These are phyloP conservation scores for Brachyopa scutellaris DNA, from an alignment of 2,888 invertebrate genomes.

Conservation along the genomic window DNA sequence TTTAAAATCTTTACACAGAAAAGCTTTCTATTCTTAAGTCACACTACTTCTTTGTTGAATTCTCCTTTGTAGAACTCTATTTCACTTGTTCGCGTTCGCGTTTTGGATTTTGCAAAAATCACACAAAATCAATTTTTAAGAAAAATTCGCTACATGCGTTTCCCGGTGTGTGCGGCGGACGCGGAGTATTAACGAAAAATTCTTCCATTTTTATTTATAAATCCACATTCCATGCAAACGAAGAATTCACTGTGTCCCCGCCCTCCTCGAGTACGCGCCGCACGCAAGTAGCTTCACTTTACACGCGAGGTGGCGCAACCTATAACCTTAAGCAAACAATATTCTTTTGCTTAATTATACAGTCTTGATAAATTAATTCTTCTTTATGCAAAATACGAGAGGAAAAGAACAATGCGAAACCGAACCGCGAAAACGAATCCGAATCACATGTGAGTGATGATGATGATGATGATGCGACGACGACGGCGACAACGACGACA, in stretches of 20 bases:
- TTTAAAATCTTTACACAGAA: neutral
- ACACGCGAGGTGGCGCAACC: slow-evolving; percentile 12
- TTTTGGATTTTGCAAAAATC: slow-evolving; percentile 20
- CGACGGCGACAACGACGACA: slow-evolving; percentile 16
- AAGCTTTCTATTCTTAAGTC: neutral
- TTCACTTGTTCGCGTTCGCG: slow-evolving; percentile 19
- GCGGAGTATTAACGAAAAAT: slow-evolving; percentile 29
- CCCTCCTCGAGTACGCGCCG: neutral
- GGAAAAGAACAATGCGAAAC: slow-evolving; percentile 12
- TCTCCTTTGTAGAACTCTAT: slow-evolving; percentile 14
- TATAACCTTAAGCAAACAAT: slow-evolving; percentile 37
- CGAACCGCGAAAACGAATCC: slow-evolving; percentile 8
- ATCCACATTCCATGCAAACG: slow-evolving; percentile 60
- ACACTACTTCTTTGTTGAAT: neutral
- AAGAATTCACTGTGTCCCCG: slow-evolving; percentile 22
- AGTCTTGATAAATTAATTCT: slow-evolving; percentile 29
- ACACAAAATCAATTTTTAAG: slow-evolving; percentile 20
- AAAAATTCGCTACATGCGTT: slow-evolving; percentile 33
- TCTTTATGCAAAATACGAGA: slow-evolving; percentile 25
- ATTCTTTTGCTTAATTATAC: slow-evolving; percentile 15
- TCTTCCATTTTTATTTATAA: slow-evolving; percentile 65
- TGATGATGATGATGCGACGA: slow-evolving; percentile 27
- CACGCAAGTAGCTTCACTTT: neutral
- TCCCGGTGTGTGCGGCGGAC: slow-evolving; percentile 8
- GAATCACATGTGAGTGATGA: slow-evolving; percentile 50